Evolutionary conservation across 1,140 invertebrate species (phyloP).

Genomic region (Galleria mellonella): DNA sequence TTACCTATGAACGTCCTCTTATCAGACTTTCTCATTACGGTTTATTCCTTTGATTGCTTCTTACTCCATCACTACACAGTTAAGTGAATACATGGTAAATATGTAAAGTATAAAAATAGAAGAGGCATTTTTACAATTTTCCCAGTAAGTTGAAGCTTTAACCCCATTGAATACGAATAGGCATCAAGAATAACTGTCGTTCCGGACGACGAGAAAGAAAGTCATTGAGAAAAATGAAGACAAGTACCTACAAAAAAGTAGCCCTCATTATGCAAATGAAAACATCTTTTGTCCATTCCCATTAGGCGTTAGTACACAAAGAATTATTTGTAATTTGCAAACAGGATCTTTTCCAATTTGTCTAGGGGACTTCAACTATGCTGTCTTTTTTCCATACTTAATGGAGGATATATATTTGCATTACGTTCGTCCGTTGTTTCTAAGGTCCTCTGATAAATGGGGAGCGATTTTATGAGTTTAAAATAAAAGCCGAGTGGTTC

Average conservation of each 20-base stretch:
- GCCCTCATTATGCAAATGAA: slow-evolving; percentile 34
- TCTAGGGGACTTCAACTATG: slow-evolving; percentile 13
- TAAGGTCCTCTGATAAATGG: slow-evolving; percentile 19
- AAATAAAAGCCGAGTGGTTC: slow-evolving; percentile 14
- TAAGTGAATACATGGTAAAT: too few species aligned
- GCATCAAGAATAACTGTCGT: slow-evolving; percentile 6
- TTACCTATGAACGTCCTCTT: too few species aligned
- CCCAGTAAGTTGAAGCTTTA: slow-evolving; percentile 9
- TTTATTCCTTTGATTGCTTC: too few species aligned
- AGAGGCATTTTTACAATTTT: slow-evolving; percentile 25
- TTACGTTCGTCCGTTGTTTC: slow-evolving; percentile 18
- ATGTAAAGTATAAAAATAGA: too few species aligned
- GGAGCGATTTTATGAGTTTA: slow-evolving; percentile 20
- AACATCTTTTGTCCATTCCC: slow-evolving; percentile 10
- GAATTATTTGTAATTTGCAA: slow-evolving; percentile 44
- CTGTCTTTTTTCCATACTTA: slow-evolving; percentile 22
- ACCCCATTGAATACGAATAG: slow-evolving; percentile 17
- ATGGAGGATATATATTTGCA: slow-evolving; percentile 27
- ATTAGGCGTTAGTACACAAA: slow-evolving; percentile 27
- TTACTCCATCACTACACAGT: too few species aligned
- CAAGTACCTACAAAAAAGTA: slow-evolving; percentile 13
- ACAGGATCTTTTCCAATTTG: slow-evolving; percentile 40
- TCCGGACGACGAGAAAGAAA: slow-evolving; percentile 5
- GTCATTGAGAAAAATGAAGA: slow-evolving; percentile 31
- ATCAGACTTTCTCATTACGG: too few species aligned